Evolutionary conservation across 1,140 invertebrate genomes (phyloP), one percentile per base, ranked within the genome.

Genomic region (Cydia amplana): DNA sequence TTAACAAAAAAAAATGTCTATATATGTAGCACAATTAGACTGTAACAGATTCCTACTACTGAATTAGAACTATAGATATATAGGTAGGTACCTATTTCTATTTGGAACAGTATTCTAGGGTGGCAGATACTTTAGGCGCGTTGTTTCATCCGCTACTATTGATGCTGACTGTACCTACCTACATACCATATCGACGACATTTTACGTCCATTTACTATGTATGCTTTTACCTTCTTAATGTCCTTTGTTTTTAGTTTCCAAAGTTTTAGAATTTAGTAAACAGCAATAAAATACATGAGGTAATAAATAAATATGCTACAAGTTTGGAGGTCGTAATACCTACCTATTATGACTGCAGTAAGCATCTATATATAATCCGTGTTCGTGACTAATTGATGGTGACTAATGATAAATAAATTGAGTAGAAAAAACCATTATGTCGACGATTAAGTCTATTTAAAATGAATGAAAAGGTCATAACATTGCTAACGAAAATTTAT

Each of bases 261-360:
- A 40, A 40, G 32, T 6, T 32, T 32, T 6, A 32, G 32, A 32
- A 32, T 32, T 32, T 32, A 32, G 32, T 10, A 40, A 51, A 7
- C 0, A 18, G 18, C 4, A 51, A 18, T 7, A 9, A n/a, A 51
- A 51, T n/a, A n/a, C 49, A 51, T 5, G 49, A n/a, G 16, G n/a
- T 18, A 51, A 51, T 46, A 46, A 46, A 46, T 46, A 51, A 7
- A n/a, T 51, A 51, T 51, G n/a, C 16, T 18, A 51, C 49, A 7
- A 16, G 1, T 51, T 51, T 51, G 49, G 49, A 51, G 49, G 49
- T 51, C 49, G 5, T 18, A 51, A n/a, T 46, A 55, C n/a, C 16
- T 55, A 55, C 51, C 51, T 55, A 55, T 18, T 55, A 60, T 60
- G 55, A 60, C 18, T 60, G 55, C 55, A 20, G 20, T 60, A n/a